Evolutionary conservation across 2,113 vertebrate genomes (phyloP).

Genomic region (Acrocephalus arundinaceus): DNA sequence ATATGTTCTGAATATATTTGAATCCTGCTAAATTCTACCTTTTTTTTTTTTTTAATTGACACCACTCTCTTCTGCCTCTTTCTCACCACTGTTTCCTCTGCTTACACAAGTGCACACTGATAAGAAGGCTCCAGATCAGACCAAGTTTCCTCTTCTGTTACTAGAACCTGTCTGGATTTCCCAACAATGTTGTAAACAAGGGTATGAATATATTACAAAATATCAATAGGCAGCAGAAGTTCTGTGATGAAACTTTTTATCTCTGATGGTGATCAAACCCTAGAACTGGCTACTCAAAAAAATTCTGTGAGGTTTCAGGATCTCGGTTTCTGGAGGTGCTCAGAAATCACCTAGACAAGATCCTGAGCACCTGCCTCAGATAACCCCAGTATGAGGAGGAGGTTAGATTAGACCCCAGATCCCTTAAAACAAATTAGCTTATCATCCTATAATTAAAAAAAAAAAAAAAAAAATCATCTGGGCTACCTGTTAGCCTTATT

Average conservation of each 20-base stretch:
- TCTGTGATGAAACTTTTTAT: background rate
- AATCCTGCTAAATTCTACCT: background rate
- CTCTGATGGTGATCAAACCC: background rate
- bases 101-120: background rate
- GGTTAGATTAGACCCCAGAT: background rate
- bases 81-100: background rate
- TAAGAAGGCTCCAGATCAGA: background rate
- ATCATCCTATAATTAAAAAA: background rate
- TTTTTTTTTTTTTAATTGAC: background rate
- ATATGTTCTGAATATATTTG: background rate
- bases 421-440: background rate
- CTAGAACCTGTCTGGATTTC: background rate
- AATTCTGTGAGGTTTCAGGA: background rate
- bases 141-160: background rate
- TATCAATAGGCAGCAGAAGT: background rate
- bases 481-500: background rate
- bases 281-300: background rate
- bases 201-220: background rate
- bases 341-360: background rate
- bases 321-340: background rate
- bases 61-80: background rate
- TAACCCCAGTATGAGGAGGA: background rate
- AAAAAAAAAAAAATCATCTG: background rate
- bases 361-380: background rate
- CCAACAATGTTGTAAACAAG: background rate